Evolutionary conservation across 2,797 vertebrate species (phyloP), one percentile per base, ranked within the genome.

Genomic region (Benthosema pterotum): DNA sequence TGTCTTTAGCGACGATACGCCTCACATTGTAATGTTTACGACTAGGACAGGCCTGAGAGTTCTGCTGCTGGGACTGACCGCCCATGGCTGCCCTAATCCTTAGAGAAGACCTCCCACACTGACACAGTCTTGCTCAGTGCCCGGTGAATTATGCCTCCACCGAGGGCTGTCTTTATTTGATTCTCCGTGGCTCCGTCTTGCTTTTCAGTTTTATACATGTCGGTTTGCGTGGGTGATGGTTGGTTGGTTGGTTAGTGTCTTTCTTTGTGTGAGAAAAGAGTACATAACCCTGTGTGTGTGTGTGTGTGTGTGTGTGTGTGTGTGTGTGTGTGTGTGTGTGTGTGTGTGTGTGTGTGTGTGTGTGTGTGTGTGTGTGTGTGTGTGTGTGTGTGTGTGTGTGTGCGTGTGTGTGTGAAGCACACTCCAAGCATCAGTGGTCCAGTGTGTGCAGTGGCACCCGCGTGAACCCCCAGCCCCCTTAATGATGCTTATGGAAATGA

Each of bases 61-160:
- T 72, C 66, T 63, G 32, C 77, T 72, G 81, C 75, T 77, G 78
- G 50, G 77, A 65, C 79, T 82, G 59, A n/a, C n/a, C n/a, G n/a
- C n/a, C n/a, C 4, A 22, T 61, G 74, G 82, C 78, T 73, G 69
- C 78, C 79, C 78, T 63, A 72, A 78, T 82, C 78, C 72, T 32
- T 64, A 3, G 57, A 3, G 57, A 78, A 74, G 72, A 84, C 74
- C 75, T 79, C 75, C 63, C 65, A 77, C 57, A 66, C 63, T 77
- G 83, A 75, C 80, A 83, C 69, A 66, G 57, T 74, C 68, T 53
- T 60, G 79, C 77, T 78, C 77, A 75, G 69, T 80, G 74, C 74
- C 69, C 79, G 65, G 73, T 81, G 80, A 87, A 83, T 87, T 75
- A 84, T 75, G 70, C 65, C 69, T 75, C 74, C 72, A 75, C 72